Conservation (phyloP, 2,888 invertebrate genomes). For the Danaus chrysippus region DNA sequence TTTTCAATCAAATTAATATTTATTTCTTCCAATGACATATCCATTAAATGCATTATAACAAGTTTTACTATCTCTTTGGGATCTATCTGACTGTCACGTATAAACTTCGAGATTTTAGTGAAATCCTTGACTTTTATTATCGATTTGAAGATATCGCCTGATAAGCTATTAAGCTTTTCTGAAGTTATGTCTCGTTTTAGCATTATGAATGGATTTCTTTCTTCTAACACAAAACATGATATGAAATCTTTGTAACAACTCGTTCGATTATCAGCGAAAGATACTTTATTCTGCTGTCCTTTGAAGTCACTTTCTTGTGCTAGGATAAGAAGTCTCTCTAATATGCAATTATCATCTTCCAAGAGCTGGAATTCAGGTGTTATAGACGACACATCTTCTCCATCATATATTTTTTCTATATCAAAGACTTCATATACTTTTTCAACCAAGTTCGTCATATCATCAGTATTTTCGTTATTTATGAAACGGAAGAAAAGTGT, state of each 20-base stretch:
- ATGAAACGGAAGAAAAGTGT: conserved; percentile 61
- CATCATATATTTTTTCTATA: conserved; percentile 24
- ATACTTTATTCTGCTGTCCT: conserved; percentile 70
- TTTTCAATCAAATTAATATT: conserved; percentile 81
- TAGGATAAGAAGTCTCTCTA: conserved; percentile 82
- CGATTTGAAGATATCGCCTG: conserved; percentile 62
- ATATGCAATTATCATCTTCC: conserved; percentile 79
- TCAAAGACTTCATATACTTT: conserved; percentile 46
- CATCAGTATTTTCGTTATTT: conserved; percentile 52
- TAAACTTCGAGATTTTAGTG: conserved; percentile 43
- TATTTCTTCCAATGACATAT: conserved; percentile 77
- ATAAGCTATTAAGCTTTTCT: conserved; percentile 54
- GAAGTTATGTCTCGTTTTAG: conserved; percentile 52
- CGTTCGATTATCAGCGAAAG: conserved; percentile 74
- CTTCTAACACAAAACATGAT: conserved; percentile 73
- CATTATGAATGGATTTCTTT: conserved; percentile 45
- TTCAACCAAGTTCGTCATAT: conserved; percentile 49
- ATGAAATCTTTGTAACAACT: conserved; percentile 77
- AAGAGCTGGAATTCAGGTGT: conserved; percentile 57
- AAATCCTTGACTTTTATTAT: conserved; percentile 64
- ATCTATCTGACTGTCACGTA: conserved; percentile 55
- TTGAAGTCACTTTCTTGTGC: conserved; percentile 70
- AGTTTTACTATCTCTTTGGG: conserved; percentile 84
- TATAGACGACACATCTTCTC: conserved; percentile 15
- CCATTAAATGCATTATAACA: conserved; percentile 85